These are phyloP conservation scores for Apis florea DNA, from an alignment of 1,140 invertebrate species.

Conservation along the genomic window DNA sequence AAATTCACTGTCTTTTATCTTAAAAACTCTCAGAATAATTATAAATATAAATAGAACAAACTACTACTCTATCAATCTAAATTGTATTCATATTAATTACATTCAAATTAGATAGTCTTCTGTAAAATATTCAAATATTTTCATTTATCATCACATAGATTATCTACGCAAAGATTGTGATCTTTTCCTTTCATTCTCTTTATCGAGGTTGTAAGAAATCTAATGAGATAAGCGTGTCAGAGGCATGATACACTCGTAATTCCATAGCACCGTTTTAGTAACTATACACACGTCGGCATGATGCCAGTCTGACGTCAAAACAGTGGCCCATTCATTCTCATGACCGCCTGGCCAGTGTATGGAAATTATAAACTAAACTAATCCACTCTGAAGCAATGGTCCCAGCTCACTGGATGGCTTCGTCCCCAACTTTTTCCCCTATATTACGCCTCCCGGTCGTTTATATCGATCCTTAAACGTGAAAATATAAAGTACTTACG, in stretches of 20 bases:
- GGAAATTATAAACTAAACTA: conserved; percentile 72
- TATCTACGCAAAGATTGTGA: background rate
- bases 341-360: conserved; percentile 44
- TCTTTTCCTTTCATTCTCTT: background rate
- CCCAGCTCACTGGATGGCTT: background rate
- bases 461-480: conserved; percentile 51
- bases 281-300: conserved; percentile 53
- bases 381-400: conserved; percentile 49
- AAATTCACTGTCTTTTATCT: too few relatives aligned
- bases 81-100: too few relatives aligned
- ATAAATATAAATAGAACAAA: too few relatives aligned
- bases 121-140: too few relatives aligned
- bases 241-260: conserved; percentile 44
- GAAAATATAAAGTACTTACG: conserved; percentile 38
- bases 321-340: conserved; percentile 62
- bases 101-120: too few relatives aligned
- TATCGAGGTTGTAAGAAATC: background rate
- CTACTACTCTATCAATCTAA: too few relatives aligned
- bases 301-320: conserved; percentile 61
- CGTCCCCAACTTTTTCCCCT: background rate
- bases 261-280: conserved; percentile 45
- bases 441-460: background rate
- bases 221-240: conserved; percentile 34
- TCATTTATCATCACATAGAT: too few relatives aligned
- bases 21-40: too few relatives aligned